Evolutionary conservation across 2,888 invertebrate species (phyloP).

Genomic region (Cheilosia scutellata): DNA sequence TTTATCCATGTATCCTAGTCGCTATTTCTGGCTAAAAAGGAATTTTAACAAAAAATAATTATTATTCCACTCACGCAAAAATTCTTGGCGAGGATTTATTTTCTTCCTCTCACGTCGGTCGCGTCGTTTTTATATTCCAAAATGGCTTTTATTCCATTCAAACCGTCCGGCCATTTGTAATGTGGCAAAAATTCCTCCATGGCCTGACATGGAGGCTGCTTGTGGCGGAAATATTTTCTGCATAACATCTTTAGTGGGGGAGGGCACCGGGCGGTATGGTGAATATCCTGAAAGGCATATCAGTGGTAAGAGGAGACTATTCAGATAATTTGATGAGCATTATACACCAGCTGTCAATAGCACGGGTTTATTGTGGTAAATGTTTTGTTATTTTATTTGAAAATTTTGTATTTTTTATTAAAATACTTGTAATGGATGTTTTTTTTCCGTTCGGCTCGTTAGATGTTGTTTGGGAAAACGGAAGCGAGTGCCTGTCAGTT

Average conservation of each 20-base stretch:
- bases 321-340: conserved; percentile 40
- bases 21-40: conserved; percentile 1
- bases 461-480: background rate
- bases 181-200: conserved; percentile 18
- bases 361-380: conserved; percentile 24
- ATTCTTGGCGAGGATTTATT: background rate
- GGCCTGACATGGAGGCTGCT: background rate
- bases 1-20: too few relatives aligned
- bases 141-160: conserved; percentile 1
- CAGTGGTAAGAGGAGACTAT: background rate
- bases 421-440: background rate
- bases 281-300: background rate
- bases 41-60: conserved; percentile 55
- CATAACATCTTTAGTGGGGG: too few relatives aligned
- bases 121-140: background rate
- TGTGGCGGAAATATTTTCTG: background rate
- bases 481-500: too few relatives aligned
- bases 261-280: too few relatives aligned
- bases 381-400: conserved; percentile 22
- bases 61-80: conserved; percentile 60
- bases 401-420: conserved; percentile 8
- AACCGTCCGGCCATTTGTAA: conserved; percentile 21
- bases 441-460: background rate
- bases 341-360: conserved; percentile 34
- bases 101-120: background rate